These are phyloP conservation scores for Chrysodeixis includens DNA, from an alignment of 2,888 invertebrate genomes.

Conservation along the genomic window DNA sequence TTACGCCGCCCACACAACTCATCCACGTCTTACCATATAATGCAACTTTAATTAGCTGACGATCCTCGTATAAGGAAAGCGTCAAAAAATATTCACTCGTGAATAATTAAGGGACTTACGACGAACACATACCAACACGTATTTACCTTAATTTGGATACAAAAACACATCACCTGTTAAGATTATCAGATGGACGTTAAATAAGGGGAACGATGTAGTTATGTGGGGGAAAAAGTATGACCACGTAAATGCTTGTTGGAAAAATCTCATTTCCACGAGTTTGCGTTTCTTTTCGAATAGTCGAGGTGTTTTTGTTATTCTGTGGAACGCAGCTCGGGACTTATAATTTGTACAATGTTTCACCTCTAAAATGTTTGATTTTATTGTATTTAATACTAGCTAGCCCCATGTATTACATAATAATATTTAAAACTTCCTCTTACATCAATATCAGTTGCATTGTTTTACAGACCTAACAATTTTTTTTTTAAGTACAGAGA, in stretches of 20 bases:
- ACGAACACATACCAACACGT: conserved; percentile 57
- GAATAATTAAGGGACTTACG: conserved; percentile 51
- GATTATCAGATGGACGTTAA: conserved; percentile 30
- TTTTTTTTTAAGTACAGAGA: no score
- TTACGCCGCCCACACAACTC: conserved; percentile 35
- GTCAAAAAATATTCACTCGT: conserved; percentile 52
- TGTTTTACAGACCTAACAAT: no score
- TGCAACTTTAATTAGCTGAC: conserved; percentile 64
- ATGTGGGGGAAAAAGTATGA: not conserved
- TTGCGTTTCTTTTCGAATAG: not conserved
- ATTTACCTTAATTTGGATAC: conserved; percentile 51
- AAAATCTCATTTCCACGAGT: conserved; percentile 11
- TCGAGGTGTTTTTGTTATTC: not conserved
- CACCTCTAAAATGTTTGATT: no score
- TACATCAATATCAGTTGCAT: no score
- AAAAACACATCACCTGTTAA: conserved; percentile 42
- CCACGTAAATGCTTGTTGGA: conserved; percentile 11
- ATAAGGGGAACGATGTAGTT: conserved; percentile 29
- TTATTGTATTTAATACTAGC: no score
- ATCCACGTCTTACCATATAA: conserved; percentile 60
- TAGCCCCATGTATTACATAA: no score
- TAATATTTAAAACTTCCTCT: no score
- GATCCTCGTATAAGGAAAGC: conserved; percentile 43
- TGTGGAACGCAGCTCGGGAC: no score
- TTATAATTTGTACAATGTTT: no score